Evolutionary conservation across 2,113 vertebrate species (phyloP), one percentile per base, ranked within the genome.

Genomic region (Pterocles orientalis): DNA sequence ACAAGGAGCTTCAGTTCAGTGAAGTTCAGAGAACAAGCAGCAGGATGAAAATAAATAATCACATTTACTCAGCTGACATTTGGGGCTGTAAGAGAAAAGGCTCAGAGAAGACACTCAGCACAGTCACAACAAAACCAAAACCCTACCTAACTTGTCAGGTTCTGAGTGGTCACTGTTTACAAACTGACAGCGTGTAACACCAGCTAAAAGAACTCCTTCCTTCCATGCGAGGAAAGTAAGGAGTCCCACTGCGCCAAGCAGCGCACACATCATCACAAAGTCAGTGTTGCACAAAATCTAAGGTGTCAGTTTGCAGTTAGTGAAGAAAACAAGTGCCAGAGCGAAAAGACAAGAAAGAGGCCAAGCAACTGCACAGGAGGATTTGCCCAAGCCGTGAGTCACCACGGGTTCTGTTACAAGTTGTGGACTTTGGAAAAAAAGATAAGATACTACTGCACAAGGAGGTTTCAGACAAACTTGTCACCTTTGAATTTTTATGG

Each of bases 191-290:
- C 0, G 1, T 7, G 34, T 3, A 20, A 26, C 2, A 24, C 61
- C 39, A 36, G 66, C 54, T 58, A 14, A 41, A 76, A 47, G 7
- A 12, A 41, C 25, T 9, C 23, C 51, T 19, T 19, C 47, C 3
- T 21, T 53, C 19, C 0, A 1, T 4, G 3, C 0, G 7, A 54
- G 58, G 54, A 47, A 60, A 9, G 24, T 7, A 14, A 72, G 28
- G 43, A 39, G 28, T 26, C 48, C 36, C 50, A 1, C 18, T 13
- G 12, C 3, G 4, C 14, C 2, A 14, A 69, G 62, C 50, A 41
- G 50, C 14, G 1, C 26, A 24, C 9, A 29, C 33, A 61, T 7
- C 34, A 0, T 12, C 26, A 34, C 31, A 45, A 26, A n/a, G 29
- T 20, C 51, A n/a, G 15, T 2, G 39, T 15, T 28, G 12, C 21